A percentile compares a stretch with the other conserved stretches of the same genome.
These are phyloP conservation scores for Pseudeuparius sepicola DNA, from an alignment of 2,888 invertebrate species.

Conservation along the genomic window DNA sequence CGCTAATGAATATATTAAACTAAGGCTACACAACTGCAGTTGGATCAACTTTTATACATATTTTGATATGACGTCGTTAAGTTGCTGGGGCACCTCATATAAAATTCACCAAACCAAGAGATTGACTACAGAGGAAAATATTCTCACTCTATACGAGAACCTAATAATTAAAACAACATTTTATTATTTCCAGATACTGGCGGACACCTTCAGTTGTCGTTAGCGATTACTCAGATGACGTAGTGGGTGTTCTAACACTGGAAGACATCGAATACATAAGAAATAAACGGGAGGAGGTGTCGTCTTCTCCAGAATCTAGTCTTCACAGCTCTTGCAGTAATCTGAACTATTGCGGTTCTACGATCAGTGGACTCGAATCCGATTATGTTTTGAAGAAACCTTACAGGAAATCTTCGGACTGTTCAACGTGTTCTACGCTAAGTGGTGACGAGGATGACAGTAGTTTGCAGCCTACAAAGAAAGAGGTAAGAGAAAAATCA, in stretches of 20 bases:
- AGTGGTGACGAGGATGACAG: slow-evolving; percentile 61
- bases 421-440: slow-evolving; percentile 64
- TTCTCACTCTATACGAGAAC: no score
- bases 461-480: slow-evolving; percentile 35
- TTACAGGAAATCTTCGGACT: slow-evolving; percentile 59
- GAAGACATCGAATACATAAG: slow-evolving; percentile 52
- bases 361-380: slow-evolving; percentile 45
- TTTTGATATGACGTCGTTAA: no score
- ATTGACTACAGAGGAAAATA: no score
- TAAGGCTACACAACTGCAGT: no score
- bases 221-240: slow-evolving; percentile 75
- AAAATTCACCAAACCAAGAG: no score
- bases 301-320: slow-evolving; percentile 46
- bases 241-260: slow-evolving; percentile 46
- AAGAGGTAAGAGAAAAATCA: slow-evolving; percentile 24
- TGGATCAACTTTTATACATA: no score
- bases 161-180: no score
- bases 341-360: slow-evolving; percentile 47
- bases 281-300: slow-evolving; percentile 36
- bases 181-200: slow-evolving; percentile 59
- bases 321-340: slow-evolving; percentile 50
- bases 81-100: no score
- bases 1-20: no score
- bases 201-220: slow-evolving; percentile 80
- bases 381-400: slow-evolving; percentile 47